phyloP scores from a whole-genome alignment of 2,797 vertebrate genomes.

The Heteromormyrus szaboi region DNA sequence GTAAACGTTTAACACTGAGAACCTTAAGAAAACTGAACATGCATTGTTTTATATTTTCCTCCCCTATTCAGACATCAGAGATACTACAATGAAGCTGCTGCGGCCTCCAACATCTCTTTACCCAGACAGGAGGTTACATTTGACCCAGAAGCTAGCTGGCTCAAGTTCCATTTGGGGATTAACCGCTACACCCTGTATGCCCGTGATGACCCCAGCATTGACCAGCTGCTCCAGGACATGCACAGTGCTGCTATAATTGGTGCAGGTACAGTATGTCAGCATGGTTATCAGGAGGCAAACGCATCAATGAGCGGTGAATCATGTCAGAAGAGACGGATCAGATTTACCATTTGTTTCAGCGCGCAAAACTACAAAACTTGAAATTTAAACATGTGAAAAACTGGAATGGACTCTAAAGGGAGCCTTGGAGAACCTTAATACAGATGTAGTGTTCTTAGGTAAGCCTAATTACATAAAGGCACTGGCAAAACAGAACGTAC shows the following conservation, averaged over 20 bases:
- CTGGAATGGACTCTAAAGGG: not conserved
- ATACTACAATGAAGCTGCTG: slow-evolving; percentile 49
- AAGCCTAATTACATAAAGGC: not conserved
- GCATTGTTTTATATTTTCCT: not conserved
- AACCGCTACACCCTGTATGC: slow-evolving; percentile 76
- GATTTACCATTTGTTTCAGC: not conserved
- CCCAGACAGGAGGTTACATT: slow-evolving; percentile 54
- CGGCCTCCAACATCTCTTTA: slow-evolving; percentile 53
- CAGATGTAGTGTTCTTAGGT: not conserved
- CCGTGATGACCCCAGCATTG: slow-evolving; percentile 58
- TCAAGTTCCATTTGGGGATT: slow-evolving; percentile 88
- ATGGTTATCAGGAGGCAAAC: not conserved
- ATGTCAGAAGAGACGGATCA: not conserved
- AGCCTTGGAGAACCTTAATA: not conserved
- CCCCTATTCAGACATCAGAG: slow-evolving; percentile 54
- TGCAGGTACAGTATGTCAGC: slow-evolving; percentile 61
- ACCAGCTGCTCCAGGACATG: slow-evolving; percentile 72
- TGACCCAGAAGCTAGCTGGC: slow-evolving; percentile 72
- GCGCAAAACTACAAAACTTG: not conserved
- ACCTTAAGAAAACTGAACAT: not conserved
- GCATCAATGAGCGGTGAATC: not conserved
- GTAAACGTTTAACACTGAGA: not conserved
- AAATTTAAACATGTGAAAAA: not conserved
- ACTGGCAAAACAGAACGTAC: not conserved
- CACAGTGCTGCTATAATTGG: slow-evolving; percentile 56